A percentile compares a stretch with the other conserved stretches of the same genome.
Evolutionary conservation across 2,797 vertebrate genomes (phyloP).

Genomic region (Acridotheres tristis): DNA sequence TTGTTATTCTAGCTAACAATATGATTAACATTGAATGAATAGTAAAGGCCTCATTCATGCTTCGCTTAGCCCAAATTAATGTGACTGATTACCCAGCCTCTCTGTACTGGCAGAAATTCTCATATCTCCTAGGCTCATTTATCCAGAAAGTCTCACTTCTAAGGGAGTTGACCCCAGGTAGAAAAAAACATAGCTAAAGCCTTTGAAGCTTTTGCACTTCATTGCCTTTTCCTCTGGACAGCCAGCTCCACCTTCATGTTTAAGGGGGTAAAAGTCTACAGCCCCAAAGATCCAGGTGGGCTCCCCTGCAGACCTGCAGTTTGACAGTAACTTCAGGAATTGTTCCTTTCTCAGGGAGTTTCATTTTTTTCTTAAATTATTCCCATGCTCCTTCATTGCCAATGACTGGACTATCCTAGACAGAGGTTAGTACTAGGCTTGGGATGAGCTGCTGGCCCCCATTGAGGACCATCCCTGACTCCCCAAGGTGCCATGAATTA

Average conservation of each 20-base stretch:
- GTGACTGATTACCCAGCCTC: slow-evolving; percentile 38
- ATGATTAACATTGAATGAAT: slow-evolving; percentile 63
- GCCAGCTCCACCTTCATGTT: not conserved
- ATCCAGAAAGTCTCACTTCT: slow-evolving; percentile 2
- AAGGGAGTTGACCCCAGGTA: not conserved
- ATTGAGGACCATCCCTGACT: not conserved
- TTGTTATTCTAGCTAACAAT: slow-evolving; percentile 63
- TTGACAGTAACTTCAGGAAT: not conserved
- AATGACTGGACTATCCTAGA: not conserved
- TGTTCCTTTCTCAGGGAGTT: not conserved
- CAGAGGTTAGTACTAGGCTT: not conserved
- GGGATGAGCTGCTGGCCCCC: not conserved
- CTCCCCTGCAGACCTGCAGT: rapidly evolving
- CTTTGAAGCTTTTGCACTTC: slow-evolving; percentile 9
- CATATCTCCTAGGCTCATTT: not conserved
- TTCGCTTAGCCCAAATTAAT: slow-evolving; percentile 46
- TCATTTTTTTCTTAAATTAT: not conserved
- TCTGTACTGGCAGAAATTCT: slow-evolving; percentile 28
- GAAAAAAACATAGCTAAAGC: not conserved
- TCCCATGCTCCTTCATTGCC: not conserved
- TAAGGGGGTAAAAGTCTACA: not conserved
- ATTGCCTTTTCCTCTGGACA: not conserved
- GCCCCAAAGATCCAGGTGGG: not conserved
- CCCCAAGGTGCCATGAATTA: not conserved
- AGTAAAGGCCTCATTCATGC: slow-evolving; percentile 59